Evolutionary conservation across 2,888 invertebrate genomes (phyloP).

Genomic region (Sminthurinus aureus): DNA sequence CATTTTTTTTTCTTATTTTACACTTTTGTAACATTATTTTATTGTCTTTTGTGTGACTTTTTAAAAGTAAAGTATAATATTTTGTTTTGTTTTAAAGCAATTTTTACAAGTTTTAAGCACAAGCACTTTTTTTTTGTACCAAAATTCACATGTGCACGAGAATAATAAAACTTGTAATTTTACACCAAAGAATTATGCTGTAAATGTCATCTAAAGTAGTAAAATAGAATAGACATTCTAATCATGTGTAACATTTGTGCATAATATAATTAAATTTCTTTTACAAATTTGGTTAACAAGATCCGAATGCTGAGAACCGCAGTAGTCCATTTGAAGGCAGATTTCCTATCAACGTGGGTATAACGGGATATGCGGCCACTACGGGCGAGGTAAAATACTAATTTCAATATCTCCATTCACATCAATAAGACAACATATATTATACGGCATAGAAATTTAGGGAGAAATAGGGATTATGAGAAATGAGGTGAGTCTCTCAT

Average conservation of each 20-base stretch:
- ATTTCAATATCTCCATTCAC: no score
- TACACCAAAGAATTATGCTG: not conserved
- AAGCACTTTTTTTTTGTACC: not conserved
- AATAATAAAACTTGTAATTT: not conserved
- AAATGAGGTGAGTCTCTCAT: no score
- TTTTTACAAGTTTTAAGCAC: no score
- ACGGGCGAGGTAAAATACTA: constrained; percentile 94
- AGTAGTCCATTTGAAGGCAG: constrained; percentile 88
- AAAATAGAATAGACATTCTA: not conserved
- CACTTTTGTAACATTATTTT: not conserved
- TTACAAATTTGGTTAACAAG: not conserved
- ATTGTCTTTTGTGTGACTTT: not conserved
- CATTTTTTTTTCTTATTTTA: not conserved
- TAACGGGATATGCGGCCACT: constrained; percentile 93
- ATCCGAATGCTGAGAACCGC: constrained; percentile 76
- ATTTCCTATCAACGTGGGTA: constrained; percentile 94
- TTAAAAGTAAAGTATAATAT: not conserved
- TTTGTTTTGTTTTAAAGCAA: not conserved
- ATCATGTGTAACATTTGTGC: not conserved
- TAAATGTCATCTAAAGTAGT: not conserved
- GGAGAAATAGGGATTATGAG: no score
- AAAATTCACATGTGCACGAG: not conserved
- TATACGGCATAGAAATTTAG: no score
- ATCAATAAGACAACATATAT: no score
- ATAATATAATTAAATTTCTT: not conserved